Conservation (phyloP, 1,140 invertebrate species). For the Anagrus nilaparvatae region DNA sequence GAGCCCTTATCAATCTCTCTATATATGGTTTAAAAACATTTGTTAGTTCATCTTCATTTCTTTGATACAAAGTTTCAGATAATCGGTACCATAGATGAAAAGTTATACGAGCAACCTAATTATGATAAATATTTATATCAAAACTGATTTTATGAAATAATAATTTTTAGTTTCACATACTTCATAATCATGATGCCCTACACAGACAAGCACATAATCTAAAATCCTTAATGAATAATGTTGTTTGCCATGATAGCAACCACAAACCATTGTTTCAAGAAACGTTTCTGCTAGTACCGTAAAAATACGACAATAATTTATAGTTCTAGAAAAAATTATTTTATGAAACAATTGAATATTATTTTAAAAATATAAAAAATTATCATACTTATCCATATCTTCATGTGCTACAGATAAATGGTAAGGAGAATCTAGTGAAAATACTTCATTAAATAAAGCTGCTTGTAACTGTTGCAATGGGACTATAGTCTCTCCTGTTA, state of each 20-base stretch:
- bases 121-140: neutral
- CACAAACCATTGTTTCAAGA: slow-evolving; percentile 66
- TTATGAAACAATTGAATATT: neutral
- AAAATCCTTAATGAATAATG: slow-evolving; percentile 80
- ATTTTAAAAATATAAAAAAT: slow-evolving; percentile 7
- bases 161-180: slow-evolving; percentile 42
- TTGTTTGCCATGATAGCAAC: slow-evolving; percentile 36
- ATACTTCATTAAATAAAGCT: slow-evolving; percentile 50
- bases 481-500: slow-evolving; percentile 44
- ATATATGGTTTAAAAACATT: slow-evolving; percentile 80
- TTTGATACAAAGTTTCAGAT: slow-evolving; percentile 88
- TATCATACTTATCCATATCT: slow-evolving; percentile 65
- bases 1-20: slow-evolving; percentile 72
- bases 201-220: slow-evolving; percentile 83
- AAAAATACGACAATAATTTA: slow-evolving; percentile 91
- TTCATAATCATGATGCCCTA: slow-evolving; percentile 95
- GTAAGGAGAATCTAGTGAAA: slow-evolving; percentile 71
- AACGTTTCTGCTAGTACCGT: slow-evolving; percentile 90
- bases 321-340: slow-evolving; percentile 55
- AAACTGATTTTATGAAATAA: neutral
- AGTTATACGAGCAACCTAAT: slow-evolving; percentile 87
- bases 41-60: slow-evolving; percentile 69
- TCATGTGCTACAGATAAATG: slow-evolving; percentile 86
- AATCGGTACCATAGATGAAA: slow-evolving; percentile 95
- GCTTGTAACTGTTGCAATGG: slow-evolving; percentile 50